A percentile compares a stretch with the other conserved stretches of the same genome.
Conservation (phyloP, 2,113 vertebrate species). For the Atlantisia rogersi region DNA sequence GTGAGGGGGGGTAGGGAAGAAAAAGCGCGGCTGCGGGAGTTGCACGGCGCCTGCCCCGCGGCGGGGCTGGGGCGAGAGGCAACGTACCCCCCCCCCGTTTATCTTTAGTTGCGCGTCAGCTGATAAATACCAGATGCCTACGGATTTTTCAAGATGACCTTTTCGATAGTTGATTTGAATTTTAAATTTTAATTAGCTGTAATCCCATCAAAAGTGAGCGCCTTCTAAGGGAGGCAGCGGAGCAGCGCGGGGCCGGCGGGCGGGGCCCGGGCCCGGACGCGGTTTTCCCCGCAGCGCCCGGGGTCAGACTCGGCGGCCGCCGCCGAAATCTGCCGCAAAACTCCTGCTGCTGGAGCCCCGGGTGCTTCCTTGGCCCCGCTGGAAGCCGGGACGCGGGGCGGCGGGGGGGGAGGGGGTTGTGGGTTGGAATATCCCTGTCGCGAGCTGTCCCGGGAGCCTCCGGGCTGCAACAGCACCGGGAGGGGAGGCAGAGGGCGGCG, state of each 20-base stretch:
- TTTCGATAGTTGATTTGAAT: slow-evolving; percentile 48
- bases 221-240: background rate
- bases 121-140: slow-evolving; percentile 23
- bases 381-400: background rate
- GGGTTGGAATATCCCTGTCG: background rate
- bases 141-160: slow-evolving; percentile 54
- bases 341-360: background rate
- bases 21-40: background rate
- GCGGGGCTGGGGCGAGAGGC: background rate
- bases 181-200: slow-evolving; percentile 49
- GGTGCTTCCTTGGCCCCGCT: background rate
- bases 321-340: background rate
- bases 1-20: no score
- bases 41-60: background rate
- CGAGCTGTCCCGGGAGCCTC: background rate
- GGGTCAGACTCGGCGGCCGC: background rate
- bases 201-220: slow-evolving; percentile 28
- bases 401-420: background rate
- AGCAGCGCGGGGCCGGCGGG: background rate
- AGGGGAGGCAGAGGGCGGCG: background rate
- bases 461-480: background rate
- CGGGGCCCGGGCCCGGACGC: no score
- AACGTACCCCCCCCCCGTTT: background rate
- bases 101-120: background rate
- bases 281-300: background rate